phyloP scores from a whole-genome alignment of 1,140 invertebrate genomes.

The Drosophila pseudoobscura region DNA sequence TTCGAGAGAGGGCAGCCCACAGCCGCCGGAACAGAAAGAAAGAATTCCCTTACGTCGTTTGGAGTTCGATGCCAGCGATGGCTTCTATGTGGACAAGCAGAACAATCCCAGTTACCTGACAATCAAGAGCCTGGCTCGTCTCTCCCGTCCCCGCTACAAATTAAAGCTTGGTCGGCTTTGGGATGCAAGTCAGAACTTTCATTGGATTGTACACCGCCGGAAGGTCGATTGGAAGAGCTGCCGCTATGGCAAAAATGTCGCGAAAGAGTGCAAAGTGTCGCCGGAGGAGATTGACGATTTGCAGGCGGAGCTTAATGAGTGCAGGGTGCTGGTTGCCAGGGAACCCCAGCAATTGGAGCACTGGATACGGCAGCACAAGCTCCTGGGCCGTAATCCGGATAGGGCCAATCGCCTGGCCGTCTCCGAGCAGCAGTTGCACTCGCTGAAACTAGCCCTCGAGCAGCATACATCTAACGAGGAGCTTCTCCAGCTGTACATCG shows the following conservation, averaged over 20 bases:
- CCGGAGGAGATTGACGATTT: neutral
- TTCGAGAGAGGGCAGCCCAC: too few species aligned
- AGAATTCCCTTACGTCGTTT: conserved; percentile 8
- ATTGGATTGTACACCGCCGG: neutral
- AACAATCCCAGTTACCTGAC: conserved; percentile 84
- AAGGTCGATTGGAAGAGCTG: neutral
- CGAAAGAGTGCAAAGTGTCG: neutral
- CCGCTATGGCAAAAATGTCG: neutral
- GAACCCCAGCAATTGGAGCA: conserved; percentile 26
- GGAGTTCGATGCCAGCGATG: conserved; percentile 80
- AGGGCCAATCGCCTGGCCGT: conserved; percentile 50
- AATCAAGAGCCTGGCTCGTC: conserved; percentile 14
- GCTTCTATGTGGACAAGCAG: conserved; percentile 85
- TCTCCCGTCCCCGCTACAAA: conserved; percentile 82
- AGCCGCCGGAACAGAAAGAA: too few species aligned
- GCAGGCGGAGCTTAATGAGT: conserved; percentile 15
- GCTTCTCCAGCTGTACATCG: conserved; percentile 84
- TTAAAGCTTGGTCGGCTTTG: neutral
- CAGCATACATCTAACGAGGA: conserved; percentile 85
- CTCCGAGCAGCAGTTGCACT: conserved; percentile 54
- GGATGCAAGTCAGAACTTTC: neutral
- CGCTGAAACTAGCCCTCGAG: conserved; percentile 38
- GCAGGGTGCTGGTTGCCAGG: conserved; percentile 5
- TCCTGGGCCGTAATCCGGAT: conserved; percentile 41
- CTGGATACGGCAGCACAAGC: conserved; percentile 51